phyloP scores from a whole-genome alignment of 2,113 vertebrate species.

The Eulemur macaco region DNA sequence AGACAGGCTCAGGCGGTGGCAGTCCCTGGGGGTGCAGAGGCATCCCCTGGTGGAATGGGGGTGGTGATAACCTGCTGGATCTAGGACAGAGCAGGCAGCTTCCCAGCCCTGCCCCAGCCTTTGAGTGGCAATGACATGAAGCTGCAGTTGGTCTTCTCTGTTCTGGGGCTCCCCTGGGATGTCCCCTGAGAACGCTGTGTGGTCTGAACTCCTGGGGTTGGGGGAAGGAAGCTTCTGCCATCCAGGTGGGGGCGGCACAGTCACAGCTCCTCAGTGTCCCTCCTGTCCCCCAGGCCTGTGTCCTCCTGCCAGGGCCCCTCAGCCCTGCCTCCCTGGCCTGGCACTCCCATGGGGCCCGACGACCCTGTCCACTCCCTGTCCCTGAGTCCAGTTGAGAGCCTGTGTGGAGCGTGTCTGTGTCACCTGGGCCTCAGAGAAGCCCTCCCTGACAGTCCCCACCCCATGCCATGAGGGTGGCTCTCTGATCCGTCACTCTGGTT shows the following conservation, averaged over 20 bases:
- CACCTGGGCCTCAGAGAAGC: neutral
- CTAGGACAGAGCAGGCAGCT: neutral
- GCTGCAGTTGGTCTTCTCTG: neutral
- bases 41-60: neutral
- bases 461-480: neutral
- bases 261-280: no score
- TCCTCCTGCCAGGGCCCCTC: neutral
- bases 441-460: rapidly evolving
- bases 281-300: neutral
- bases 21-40: neutral
- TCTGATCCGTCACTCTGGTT: neutral
- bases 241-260: neutral
- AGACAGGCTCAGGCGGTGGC: no score
- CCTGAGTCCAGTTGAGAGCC: neutral
- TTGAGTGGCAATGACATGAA: neutral
- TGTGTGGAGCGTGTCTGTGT: neutral
- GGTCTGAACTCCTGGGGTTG: neutral
- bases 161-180: neutral
- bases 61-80: neutral
- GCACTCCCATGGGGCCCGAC: neutral
- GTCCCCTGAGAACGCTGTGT: neutral
- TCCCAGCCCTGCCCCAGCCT: neutral
- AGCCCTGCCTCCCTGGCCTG: neutral
- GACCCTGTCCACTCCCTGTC: neutral
- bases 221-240: neutral